Percentiles rank a stretch among this genome's conserved stretches.
These are phyloP conservation scores for Petrocephalus zakoni DNA, from an alignment of 2,113 vertebrate species.

Conservation along the genomic window DNA sequence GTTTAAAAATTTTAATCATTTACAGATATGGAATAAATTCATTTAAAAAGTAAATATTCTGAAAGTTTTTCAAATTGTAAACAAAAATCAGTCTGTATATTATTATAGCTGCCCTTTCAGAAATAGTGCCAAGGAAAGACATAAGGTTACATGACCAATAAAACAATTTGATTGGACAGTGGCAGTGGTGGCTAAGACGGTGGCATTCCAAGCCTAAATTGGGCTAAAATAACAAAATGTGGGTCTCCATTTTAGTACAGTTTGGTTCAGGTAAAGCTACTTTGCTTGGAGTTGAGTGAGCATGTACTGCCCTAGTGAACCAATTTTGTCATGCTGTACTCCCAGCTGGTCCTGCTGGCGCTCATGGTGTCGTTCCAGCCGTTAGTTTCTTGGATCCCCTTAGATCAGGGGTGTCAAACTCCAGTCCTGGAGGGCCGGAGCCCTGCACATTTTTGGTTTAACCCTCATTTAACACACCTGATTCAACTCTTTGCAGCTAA, in stretches of 20 bases:
- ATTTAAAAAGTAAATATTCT: conserved; percentile 1
- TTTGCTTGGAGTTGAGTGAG: not conserved
- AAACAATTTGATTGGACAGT: not conserved
- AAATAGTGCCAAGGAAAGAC: not conserved
- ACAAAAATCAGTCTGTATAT: not conserved
- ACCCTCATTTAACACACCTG: no score
- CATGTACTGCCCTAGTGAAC: not conserved
- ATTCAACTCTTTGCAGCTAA: no score
- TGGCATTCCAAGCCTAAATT: not conserved
- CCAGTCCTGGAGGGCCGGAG: no score
- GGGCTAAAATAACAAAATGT: not conserved
- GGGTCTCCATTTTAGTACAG: not conserved
- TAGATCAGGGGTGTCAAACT: no score
- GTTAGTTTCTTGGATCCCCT: not conserved
- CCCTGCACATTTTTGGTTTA: no score
- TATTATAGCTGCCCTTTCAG: not conserved
- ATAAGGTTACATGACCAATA: not conserved
- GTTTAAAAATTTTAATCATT: not conserved
- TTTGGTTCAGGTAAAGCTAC: not conserved
- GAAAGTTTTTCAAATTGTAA: not conserved
- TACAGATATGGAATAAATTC: not conserved
- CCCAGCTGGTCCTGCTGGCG: not conserved
- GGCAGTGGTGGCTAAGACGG: not conserved
- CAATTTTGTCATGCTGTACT: not conserved
- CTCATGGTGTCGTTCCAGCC: no score